These are phyloP conservation scores for Drosophila mauritiana DNA, from an alignment of 1,140 invertebrate genomes.

Conservation along the genomic window DNA sequence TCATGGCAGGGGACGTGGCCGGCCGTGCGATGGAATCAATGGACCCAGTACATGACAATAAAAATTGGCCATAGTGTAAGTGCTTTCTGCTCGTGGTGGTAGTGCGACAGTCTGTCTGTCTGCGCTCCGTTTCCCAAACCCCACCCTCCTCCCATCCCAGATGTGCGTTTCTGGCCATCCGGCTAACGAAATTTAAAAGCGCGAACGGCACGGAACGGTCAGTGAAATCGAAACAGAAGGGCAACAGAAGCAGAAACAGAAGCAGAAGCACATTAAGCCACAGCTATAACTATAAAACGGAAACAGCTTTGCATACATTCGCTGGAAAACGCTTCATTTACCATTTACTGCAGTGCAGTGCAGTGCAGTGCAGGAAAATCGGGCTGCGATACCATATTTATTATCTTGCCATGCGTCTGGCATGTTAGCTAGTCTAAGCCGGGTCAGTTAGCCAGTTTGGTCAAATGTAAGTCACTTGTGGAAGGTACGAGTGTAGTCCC, in stretches of 20 bases:
- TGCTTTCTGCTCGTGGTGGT: not conserved
- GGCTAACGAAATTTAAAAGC: constrained; percentile 30
- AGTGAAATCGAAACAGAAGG: constrained; percentile 38
- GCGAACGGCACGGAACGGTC: constrained; percentile 19
- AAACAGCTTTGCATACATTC: constrained; percentile 45
- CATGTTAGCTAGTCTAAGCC: too few relatives aligned
- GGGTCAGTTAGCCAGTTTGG: not conserved
- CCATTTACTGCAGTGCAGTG: constrained; percentile 7
- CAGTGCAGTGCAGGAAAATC: constrained; percentile 2
- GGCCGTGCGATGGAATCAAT: constrained; percentile 52
- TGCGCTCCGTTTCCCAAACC: too few relatives aligned
- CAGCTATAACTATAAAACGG: constrained; percentile 49
- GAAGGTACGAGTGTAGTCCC: too few relatives aligned
- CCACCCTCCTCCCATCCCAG: too few relatives aligned
- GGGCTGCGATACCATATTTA: constrained; percentile 24
- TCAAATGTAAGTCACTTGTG: not conserved
- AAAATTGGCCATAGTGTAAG: constrained; percentile 47
- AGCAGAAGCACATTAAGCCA: constrained; percentile 49
- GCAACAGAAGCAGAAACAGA: constrained; percentile 14
- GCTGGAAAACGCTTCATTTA: constrained; percentile 35
- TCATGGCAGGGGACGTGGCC: not conserved
- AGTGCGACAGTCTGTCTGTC: constrained; percentile 2
- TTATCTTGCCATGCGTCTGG: not conserved
- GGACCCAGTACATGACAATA: constrained; percentile 59
- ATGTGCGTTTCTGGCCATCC: constrained; percentile 17